These are phyloP conservation scores for Allygus modestus DNA, from an alignment of 2,888 invertebrate genomes.

Conservation along the genomic window DNA sequence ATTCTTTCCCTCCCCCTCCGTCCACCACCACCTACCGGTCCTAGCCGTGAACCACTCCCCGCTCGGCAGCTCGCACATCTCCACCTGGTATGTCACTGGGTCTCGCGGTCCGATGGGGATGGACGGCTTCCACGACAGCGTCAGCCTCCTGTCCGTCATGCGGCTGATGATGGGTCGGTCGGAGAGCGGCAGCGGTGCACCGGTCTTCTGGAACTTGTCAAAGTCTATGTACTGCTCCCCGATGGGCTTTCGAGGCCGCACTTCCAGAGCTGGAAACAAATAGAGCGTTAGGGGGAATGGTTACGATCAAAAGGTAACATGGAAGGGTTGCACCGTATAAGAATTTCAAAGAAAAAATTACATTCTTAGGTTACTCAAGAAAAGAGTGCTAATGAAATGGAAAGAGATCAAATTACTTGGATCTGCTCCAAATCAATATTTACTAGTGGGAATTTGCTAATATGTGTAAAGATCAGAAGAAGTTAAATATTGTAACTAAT, in stretches of 20 bases:
- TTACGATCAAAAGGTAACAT: too few relatives aligned
- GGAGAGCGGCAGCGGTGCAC: constrained; percentile 91
- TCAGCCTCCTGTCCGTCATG: constrained; percentile 93
- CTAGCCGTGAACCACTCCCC: constrained; percentile 95
- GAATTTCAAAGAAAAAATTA: too few relatives aligned
- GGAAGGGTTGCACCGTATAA: too few relatives aligned
- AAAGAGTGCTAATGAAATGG: too few relatives aligned
- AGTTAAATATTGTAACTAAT: too few relatives aligned
- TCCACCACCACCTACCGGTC: constrained; percentile 77
- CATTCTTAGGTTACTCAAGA: too few relatives aligned
- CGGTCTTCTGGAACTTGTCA: constrained; percentile 89
- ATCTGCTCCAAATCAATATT: too few relatives aligned
- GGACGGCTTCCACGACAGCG: constrained; percentile 96
- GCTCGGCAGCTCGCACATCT: constrained; percentile 94
- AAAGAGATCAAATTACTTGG: too few relatives aligned
- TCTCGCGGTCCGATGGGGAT: constrained; percentile 91
- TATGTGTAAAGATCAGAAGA: too few relatives aligned
- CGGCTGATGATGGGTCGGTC: constrained; percentile 95
- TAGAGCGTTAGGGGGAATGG: not conserved
- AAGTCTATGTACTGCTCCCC: constrained; percentile 89
- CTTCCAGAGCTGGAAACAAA: constrained; percentile 79
- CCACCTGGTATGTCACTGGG: constrained; percentile 95
- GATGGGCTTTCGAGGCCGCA: constrained; percentile 73
- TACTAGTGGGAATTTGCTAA: too few relatives aligned
- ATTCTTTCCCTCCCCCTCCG: too few relatives aligned